Conservation (phyloP, 2,113 vertebrate genomes). For the Cyprinus carpio region DNA sequence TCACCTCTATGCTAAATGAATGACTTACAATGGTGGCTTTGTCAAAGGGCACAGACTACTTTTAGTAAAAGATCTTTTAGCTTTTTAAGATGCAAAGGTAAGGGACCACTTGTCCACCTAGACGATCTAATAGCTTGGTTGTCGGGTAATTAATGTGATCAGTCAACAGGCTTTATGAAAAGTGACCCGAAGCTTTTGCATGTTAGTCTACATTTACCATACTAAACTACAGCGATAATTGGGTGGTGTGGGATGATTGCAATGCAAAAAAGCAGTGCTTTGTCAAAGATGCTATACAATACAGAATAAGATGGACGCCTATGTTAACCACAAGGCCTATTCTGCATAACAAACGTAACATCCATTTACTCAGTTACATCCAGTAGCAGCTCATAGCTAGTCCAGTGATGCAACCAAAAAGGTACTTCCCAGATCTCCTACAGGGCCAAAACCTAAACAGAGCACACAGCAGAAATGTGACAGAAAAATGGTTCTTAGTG, state of each 20-base stretch:
- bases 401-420: slow-evolving; percentile 38
- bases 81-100: neutral
- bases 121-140: too few species aligned
- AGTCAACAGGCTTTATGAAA: neutral
- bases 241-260: too few species aligned
- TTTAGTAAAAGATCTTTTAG: neutral
- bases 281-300: too few species aligned
- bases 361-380: slow-evolving; percentile 35
- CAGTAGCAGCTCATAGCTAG: slow-evolving; percentile 20
- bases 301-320: too few species aligned
- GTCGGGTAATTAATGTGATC: too few species aligned
- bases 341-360: slow-evolving; percentile 27
- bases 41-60: neutral
- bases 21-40: neutral
- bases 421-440: slow-evolving; percentile 28
- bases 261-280: too few species aligned
- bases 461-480: slow-evolving; percentile 17
- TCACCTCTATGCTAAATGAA: neutral
- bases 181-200: neutral
- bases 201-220: too few species aligned
- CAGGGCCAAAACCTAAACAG: slow-evolving; percentile 28
- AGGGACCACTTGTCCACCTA: neutral
- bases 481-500: neutral
- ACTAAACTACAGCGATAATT: neutral
- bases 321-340: slow-evolving; percentile 30